These are phyloP conservation scores for Anolis sagrei DNA, from an alignment of 2,113 vertebrate genomes.

Conservation along the genomic window DNA sequence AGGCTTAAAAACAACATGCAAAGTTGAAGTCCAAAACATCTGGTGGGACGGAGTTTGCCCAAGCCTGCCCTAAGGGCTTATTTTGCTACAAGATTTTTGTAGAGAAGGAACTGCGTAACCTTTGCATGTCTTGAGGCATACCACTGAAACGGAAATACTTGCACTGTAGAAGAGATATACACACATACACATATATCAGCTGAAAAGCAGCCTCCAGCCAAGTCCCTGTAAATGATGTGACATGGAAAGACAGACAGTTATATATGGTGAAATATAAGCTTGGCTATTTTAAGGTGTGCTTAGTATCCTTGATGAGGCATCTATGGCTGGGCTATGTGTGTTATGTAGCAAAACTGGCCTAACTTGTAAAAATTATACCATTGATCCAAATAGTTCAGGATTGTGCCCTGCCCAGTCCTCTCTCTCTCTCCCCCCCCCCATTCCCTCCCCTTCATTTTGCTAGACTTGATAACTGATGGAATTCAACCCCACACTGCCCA, in stretches of 20 bases:
- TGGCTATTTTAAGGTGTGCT: rapidly evolving
- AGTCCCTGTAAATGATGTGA: not conserved
- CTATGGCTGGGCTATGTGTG: constrained; percentile 44
- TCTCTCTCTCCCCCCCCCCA: not conserved
- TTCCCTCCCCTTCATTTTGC: rapidly evolving
- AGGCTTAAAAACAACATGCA: too few relatives aligned
- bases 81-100: not conserved
- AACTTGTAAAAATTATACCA: not conserved
- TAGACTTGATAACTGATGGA: too few relatives aligned
- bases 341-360: constrained; percentile 50
- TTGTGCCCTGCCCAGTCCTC: not conserved
- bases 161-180: not conserved
- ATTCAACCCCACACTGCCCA: too few relatives aligned
- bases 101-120: not conserved
- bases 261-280: rapidly evolving
- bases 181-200: not conserved
- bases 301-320: constrained; percentile 26
- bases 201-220: not conserved
- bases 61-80: too few relatives aligned
- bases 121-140: not conserved
- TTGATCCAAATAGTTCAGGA: not conserved
- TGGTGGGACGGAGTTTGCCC: too few relatives aligned
- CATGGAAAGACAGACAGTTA: rapidly evolving
- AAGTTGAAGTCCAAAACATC: too few relatives aligned
- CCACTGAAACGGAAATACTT: not conserved